A percentile compares a stretch with the other conserved stretches of the same genome.
Evolutionary conservation across 53 echinoderm and acorn worm genomes (phyloP).

Genomic region (Patiria pectinifera): DNA sequence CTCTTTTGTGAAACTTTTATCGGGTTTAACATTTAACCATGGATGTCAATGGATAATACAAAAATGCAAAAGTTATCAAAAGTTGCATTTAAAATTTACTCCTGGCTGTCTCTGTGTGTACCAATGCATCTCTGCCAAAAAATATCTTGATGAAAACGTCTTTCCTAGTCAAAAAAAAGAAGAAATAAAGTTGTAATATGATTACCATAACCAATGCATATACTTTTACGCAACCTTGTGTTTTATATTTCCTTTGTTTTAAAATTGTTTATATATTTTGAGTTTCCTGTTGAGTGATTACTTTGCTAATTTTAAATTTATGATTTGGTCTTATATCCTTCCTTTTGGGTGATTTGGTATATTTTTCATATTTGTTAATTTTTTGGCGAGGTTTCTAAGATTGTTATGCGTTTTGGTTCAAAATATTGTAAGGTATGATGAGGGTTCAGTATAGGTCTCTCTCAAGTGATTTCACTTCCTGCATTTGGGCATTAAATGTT

Average conservation of each 20-base stretch:
- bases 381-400: background rate
- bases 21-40: no score
- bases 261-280: background rate
- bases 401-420: background rate
- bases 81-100: background rate
- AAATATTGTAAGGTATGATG: no score
- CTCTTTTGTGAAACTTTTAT: no score
- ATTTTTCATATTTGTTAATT: background rate
- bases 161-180: background rate
- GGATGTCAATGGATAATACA: background rate
- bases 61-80: background rate
- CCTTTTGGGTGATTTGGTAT: background rate
- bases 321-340: background rate
- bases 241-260: slow-evolving; percentile 7
- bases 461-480: no score
- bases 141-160: background rate
- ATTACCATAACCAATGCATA: background rate
- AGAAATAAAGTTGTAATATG: background rate
- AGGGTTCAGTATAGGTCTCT: no score
- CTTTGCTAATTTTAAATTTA: background rate
- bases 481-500: no score
- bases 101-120: background rate
- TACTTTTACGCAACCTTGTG: background rate
- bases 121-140: background rate
- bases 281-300: background rate